These are phyloP conservation scores for Cryptoblepharus egeriae DNA, from an alignment of 2,797 vertebrate genomes.

Conservation along the genomic window DNA sequence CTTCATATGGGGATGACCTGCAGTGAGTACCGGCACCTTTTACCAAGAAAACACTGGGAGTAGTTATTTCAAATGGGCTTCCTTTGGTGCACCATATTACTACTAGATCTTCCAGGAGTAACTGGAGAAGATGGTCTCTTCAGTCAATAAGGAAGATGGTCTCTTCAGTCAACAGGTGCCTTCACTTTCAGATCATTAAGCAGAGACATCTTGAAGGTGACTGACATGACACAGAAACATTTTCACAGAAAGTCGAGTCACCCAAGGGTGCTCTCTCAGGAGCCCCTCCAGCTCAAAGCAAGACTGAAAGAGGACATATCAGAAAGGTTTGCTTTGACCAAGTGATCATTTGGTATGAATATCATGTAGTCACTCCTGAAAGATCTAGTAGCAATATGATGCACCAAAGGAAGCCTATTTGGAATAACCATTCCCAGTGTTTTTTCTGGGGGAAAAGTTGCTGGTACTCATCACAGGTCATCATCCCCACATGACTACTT, in stretches of 20 bases:
- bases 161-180: not conserved
- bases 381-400: not conserved
- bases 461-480: too few relatives aligned
- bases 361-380: not conserved
- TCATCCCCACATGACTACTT: too few relatives aligned
- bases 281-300: not conserved
- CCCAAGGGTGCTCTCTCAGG: not conserved
- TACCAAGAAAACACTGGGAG: too few relatives aligned
- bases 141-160: too few relatives aligned
- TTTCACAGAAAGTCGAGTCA: fast-evolving
- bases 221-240: not conserved
- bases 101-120: not conserved
- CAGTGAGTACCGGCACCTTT: too few relatives aligned
- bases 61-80: not conserved
- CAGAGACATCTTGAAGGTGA: not conserved
- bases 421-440: too few relatives aligned
- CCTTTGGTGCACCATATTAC: not conserved
- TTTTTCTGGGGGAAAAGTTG: too few relatives aligned
- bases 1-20: fast-evolving
- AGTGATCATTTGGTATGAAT: not conserved
- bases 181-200: not conserved
- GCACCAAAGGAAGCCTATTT: not conserved
- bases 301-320: not conserved
- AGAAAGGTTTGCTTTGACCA: not conserved
- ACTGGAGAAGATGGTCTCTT: too few relatives aligned